Percentiles rank a stretch among this genome's conserved stretches.
phyloP scores from a whole-genome alignment of 2,797 vertebrate genomes.

The Erethizon dorsatum region DNA sequence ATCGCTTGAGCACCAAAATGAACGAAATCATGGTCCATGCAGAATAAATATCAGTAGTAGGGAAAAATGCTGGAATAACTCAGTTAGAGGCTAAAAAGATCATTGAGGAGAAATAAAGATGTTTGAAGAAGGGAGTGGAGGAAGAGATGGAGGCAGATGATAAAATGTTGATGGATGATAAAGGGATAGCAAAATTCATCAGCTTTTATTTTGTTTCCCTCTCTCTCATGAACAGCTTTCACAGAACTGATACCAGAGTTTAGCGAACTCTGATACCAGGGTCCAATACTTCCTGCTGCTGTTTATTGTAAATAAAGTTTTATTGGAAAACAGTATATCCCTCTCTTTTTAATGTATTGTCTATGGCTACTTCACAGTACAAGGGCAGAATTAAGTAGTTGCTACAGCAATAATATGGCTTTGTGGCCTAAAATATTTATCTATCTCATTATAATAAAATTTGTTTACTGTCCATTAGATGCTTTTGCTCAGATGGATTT shows the following conservation, averaged over 20 bases:
- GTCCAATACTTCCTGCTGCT: neutral
- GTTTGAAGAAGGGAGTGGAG: neutral
- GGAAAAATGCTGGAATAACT: neutral
- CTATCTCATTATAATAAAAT: neutral
- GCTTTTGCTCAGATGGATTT: neutral
- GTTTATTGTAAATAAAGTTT: slow-evolving; percentile 26
- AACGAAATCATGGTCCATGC: neutral
- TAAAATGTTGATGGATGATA: neutral
- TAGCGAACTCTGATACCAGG: neutral
- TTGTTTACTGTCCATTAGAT: neutral
- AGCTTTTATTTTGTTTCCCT: neutral
- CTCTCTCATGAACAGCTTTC: neutral
- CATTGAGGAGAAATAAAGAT: neutral
- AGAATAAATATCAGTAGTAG: neutral
- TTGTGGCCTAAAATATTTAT: slow-evolving; percentile 8
- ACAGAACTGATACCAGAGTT: neutral
- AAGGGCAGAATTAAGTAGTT: neutral
- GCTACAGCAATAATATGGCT: neutral
- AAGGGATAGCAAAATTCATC: neutral
- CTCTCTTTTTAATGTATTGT: neutral
- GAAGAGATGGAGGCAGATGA: neutral
- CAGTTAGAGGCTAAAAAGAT: neutral
- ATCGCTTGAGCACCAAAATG: neutral
- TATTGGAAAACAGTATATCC: neutral
- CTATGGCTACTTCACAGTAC: neutral